Evolutionary conservation across 2,113 vertebrate genomes (phyloP), one percentile per base, ranked within the genome.

Genomic region (Euleptes europaea): DNA sequence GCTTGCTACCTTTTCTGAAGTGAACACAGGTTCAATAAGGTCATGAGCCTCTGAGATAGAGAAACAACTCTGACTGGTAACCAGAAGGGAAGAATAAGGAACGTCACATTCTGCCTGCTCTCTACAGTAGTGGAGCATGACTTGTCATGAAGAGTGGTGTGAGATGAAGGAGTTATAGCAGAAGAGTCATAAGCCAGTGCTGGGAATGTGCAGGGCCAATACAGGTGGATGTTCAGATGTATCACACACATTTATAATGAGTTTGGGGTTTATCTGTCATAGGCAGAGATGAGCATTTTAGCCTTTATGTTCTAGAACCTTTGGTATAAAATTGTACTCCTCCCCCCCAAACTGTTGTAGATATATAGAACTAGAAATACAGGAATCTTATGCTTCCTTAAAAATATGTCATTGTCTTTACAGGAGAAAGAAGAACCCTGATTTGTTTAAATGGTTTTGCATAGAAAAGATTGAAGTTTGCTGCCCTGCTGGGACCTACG

Each of bases 391-490:
- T 23, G 81, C 60, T 81, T 65, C 11, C 1, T 80, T 81, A 47
- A 38, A 78, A 84, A 83, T 67, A 54, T 94, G 2, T 88, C 7
- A 71, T 40, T 69, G 6, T 38, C 92, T 77, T 33, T 86, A 23
- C 90, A 99, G 98, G 94, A 98, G 98, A 97, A 96, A 97, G 60
- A 97, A 98, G 73, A 91, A 98, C 66, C 97, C 98, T 0, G 97
- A 98, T 90, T 92, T 99, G 40, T 97, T 97, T 84, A 97, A 98
- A 31, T 99, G 98, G 98, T 97, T 99, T 95, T 99, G 98, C 84
- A 95, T 98, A 88, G 96, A 98, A 72, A 97, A 97, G 0, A 95
- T 98, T 89, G 89, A 97, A 91, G 97, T 97, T 54, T 99, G 98
- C 94, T 99, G 98, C 74, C 95, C 96, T 31, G 89, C 96, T 21